phyloP scores from a whole-genome alignment of 30 jellyfish, hydroid and myxozoan species.

The Hydra vulgaris region DNA sequence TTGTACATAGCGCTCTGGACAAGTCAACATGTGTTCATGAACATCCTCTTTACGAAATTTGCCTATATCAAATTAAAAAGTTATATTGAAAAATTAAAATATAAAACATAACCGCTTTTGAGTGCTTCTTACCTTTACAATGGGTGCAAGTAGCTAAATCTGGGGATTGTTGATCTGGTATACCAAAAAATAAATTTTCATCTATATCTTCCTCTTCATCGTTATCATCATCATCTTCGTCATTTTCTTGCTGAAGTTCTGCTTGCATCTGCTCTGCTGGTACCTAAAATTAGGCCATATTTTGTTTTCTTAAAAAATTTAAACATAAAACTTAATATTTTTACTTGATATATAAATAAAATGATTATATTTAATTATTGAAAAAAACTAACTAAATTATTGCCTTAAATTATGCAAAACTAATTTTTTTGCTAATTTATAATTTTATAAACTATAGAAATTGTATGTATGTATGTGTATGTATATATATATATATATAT shows the following conservation, averaged over 20 bases:
- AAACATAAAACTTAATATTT: too few relatives aligned
- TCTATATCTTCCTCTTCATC: constrained; percentile 96
- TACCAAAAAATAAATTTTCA: constrained; percentile 89
- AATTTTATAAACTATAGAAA: too few relatives aligned
- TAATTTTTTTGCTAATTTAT: too few relatives aligned
- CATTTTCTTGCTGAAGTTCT: constrained; percentile 41
- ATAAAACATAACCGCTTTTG: background rate
- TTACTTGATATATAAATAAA: too few relatives aligned
- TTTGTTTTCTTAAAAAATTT: too few relatives aligned
- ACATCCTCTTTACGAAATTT: constrained; percentile 81
- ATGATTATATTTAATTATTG: too few relatives aligned
- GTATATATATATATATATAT: too few relatives aligned
- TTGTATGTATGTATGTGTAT: too few relatives aligned
- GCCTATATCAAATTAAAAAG: constrained; percentile 12
- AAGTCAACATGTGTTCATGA: constrained; percentile 70
- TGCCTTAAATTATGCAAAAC: too few relatives aligned
- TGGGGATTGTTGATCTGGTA: constrained; percentile 56
- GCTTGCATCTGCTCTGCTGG: constrained; percentile 43
- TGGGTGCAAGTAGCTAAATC: constrained; percentile 34
- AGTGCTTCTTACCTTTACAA: constrained; percentile 23
- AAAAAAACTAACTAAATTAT: too few relatives aligned
- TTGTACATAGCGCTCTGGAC: constrained; percentile 98
- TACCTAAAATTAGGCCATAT: constrained; percentile 1
- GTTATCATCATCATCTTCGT: constrained; percentile 85
- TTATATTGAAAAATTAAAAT: background rate